Evolutionary conservation across 2,888 invertebrate genomes (phyloP).

Genomic region (Thelaira solivaga): DNA sequence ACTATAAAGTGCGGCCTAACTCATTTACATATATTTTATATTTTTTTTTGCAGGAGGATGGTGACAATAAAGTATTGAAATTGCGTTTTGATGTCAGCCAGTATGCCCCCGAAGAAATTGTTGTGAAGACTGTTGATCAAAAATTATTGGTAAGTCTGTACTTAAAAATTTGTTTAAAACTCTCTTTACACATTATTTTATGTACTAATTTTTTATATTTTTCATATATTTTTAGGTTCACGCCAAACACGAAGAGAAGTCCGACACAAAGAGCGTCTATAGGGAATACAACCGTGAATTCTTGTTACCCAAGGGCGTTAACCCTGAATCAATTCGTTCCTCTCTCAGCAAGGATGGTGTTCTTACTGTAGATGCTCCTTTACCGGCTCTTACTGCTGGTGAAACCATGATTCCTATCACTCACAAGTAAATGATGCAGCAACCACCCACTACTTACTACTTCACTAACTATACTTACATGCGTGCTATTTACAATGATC

Average conservation of each 20-base stretch:
- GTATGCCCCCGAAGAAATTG: conserved; percentile 97
- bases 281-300: conserved; percentile 99
- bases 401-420: conserved; percentile 78
- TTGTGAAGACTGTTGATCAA: conserved; percentile 98
- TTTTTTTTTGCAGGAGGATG: conserved; percentile 85
- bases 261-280: conserved; percentile 96
- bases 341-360: conserved; percentile 97
- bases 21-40: background rate
- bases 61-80: conserved; percentile 94
- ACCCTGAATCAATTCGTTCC: conserved; percentile 96
- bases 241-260: conserved; percentile 98
- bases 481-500: conserved; percentile 37
- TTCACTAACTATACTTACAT: conserved; percentile 6
- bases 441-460: background rate
- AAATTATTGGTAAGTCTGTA: conserved; percentile 89
- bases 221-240: conserved; percentile 84
- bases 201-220: background rate
- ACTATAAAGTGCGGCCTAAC: background rate
- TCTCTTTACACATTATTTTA: background rate
- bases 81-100: conserved; percentile 98
- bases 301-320: conserved; percentile 96
- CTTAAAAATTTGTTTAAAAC: background rate
- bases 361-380: conserved; percentile 96
- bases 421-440: conserved; percentile 70
- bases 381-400: conserved; percentile 83